phyloP scores from a whole-genome alignment of 2,888 invertebrate species.

The Liopterus haemorrhoidalis region DNA sequence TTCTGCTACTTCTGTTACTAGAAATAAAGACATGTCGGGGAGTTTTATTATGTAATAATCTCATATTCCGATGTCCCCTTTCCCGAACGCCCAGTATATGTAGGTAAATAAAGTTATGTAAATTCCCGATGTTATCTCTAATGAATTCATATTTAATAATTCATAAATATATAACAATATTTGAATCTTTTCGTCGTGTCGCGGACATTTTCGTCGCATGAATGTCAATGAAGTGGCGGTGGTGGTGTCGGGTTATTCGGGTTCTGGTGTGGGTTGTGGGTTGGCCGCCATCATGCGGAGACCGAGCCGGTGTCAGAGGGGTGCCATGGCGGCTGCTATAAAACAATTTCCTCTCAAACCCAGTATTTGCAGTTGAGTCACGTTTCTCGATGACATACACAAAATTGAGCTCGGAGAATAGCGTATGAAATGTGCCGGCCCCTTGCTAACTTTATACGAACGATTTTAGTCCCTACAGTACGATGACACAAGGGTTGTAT shows the following conservation, averaged over 20 bases:
- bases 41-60: no score
- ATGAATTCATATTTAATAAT: no score
- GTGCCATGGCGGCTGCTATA: slow-evolving; percentile 40
- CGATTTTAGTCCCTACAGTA: slow-evolving; percentile 5
- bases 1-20: no score
- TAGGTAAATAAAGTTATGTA: no score
- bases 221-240: background rate
- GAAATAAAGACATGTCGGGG: no score
- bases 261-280: no score
- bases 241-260: slow-evolving; percentile 4
- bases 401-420: slow-evolving; percentile 22
- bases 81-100: no score
- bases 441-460: background rate
- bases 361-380: slow-evolving; percentile 43
- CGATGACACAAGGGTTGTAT: no score
- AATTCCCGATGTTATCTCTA: no score
- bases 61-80: no score
- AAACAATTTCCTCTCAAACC: slow-evolving; percentile 43
- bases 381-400: slow-evolving; percentile 44
- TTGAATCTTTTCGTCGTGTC: no score
- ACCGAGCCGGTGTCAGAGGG: slow-evolving; percentile 15
- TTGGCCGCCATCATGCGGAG: slow-evolving; percentile 6
- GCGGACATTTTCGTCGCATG: background rate
- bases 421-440: slow-evolving; percentile 10
- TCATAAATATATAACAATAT: no score